A percentile compares a stretch with the other conserved stretches of the same genome.
These are phyloP conservation scores for Epizoanthus rinbou DNA, from an alignment of 92 coral and sea anemone genomes.

Conservation along the genomic window DNA sequence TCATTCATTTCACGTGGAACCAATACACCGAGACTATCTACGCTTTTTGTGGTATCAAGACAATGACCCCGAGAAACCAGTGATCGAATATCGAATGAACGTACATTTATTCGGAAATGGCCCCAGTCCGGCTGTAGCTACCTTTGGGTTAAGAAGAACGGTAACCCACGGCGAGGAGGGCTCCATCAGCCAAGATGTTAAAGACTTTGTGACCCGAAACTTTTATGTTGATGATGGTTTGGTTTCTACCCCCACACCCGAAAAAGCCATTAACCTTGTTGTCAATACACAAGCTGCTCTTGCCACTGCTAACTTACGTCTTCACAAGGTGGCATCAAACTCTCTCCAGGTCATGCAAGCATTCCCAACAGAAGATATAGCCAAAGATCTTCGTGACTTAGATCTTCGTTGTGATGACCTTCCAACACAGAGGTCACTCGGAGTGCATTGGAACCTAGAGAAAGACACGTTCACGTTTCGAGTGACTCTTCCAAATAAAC, in stretches of 20 bases:
- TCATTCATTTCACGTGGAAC: no score
- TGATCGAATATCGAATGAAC: conserved; percentile 7
- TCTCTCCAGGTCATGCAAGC: conserved; percentile 30
- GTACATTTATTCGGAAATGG: conserved; percentile 42
- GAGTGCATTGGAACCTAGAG: conserved; percentile 35
- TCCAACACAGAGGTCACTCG: conserved; percentile 36
- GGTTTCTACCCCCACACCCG: conserved; percentile 37
- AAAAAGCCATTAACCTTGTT: conserved; percentile 38
- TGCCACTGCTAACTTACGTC: conserved; percentile 39
- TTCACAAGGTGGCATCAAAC: conserved; percentile 31
- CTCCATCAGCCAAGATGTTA: background rate
- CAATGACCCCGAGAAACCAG: background rate
- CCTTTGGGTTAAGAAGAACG: conserved; percentile 49
- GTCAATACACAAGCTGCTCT: conserved; percentile 35
- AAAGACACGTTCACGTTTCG: conserved; percentile 36
- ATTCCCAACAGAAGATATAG: conserved; percentile 24
- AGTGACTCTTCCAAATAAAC: conserved; percentile 46
- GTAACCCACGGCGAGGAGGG: conserved; percentile 47
- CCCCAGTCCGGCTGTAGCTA: conserved; percentile 48
- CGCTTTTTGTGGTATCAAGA: conserved; percentile 31
- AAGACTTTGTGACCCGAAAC: conserved; percentile 20
- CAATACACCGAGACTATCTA: conserved; percentile 2
- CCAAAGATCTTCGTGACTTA: conserved; percentile 33
- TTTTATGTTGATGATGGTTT: conserved; percentile 43
- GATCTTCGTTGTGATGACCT: conserved; percentile 35